phyloP scores from a whole-genome alignment of 1,140 invertebrate genomes.

The Potamilus streckersoni region DNA sequence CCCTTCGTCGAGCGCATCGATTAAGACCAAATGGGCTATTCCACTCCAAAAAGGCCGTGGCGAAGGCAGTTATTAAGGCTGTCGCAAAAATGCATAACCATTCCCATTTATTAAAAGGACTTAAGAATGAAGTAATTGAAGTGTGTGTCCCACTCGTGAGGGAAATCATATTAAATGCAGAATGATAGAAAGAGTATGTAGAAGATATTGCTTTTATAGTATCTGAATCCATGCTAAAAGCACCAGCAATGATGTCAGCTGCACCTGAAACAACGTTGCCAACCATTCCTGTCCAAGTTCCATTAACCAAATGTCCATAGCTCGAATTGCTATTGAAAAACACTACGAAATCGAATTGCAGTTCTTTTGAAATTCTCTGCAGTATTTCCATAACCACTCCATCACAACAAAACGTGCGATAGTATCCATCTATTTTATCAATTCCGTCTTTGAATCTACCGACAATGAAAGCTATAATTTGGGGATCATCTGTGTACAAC shows the following conservation, averaged over 20 bases:
- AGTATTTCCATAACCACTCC: conserved; percentile 90
- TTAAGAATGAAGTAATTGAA: conserved; percentile 86
- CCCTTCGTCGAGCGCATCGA: conserved; percentile 91
- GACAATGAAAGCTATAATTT: conserved; percentile 34
- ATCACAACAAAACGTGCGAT: conserved; percentile 82
- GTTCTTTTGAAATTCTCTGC: conserved; percentile 82
- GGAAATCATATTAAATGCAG: conserved; percentile 73
- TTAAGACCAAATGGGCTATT: conserved; percentile 90
- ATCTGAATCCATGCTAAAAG: conserved; percentile 84
- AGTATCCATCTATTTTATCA: conserved; percentile 34
- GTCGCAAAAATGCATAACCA: conserved; percentile 93
- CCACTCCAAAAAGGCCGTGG: conserved; percentile 93
- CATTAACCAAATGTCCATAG: conserved; percentile 49
- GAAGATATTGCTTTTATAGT: conserved; percentile 82
- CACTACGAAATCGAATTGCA: conserved; percentile 88
- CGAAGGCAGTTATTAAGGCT: conserved; percentile 88
- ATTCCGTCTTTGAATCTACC: conserved; percentile 37
- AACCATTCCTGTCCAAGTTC: conserved; percentile 85
- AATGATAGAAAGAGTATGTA: conserved; percentile 89
- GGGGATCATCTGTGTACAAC: conserved; percentile 71
- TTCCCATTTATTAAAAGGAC: conserved; percentile 88
- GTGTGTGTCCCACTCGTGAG: conserved; percentile 75
- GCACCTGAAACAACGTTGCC: conserved; percentile 86
- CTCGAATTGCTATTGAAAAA: conserved; percentile 79
- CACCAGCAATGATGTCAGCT: conserved; percentile 89